These are phyloP conservation scores for Malthinus seriepunctatus DNA, from an alignment of 2,888 invertebrate genomes.

Conservation along the genomic window DNA sequence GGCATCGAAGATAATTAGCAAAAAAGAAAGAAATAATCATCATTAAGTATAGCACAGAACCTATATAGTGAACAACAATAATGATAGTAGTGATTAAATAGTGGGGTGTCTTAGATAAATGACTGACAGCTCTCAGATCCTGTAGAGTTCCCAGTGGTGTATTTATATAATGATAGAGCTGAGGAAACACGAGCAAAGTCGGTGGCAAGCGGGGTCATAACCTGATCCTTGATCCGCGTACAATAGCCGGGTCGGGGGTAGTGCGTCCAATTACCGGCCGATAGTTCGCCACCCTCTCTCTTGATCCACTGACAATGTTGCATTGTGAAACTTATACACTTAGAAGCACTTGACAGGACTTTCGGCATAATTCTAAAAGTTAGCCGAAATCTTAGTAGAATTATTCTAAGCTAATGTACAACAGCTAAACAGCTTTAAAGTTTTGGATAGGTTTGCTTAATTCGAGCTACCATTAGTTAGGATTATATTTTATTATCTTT, in stretches of 20 bases:
- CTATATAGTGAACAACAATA: conserved; percentile 39
- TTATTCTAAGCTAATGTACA: conserved; percentile 27
- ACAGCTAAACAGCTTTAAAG: conserved; percentile 25
- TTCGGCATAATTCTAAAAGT: conserved; percentile 34
- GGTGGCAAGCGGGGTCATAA: conserved; percentile 50
- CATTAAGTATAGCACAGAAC: conserved; percentile 25
- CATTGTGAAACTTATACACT: conserved; percentile 34
- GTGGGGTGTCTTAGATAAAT: conserved; percentile 55
- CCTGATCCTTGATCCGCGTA: conserved; percentile 49
- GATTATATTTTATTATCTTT: conserved; percentile 9
- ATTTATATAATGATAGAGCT: conserved; percentile 55
- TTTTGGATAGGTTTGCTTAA: conserved; percentile 22
- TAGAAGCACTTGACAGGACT: conserved; percentile 31
- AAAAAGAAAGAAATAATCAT: conserved; percentile 12
- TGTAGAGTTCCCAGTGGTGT: conserved; percentile 52
- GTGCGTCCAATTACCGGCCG: conserved; percentile 40
- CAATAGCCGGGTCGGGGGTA: conserved; percentile 37
- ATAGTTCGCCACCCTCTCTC: conserved; percentile 29
- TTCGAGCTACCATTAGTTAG: conserved; percentile 16
- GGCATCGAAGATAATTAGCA: neutral
- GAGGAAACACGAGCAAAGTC: conserved; percentile 45
- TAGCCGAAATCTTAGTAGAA: conserved; percentile 30
- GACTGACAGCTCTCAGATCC: conserved; percentile 50
- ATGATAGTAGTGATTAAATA: conserved; percentile 54
- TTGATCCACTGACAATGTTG: conserved; percentile 32